phyloP scores from a whole-genome alignment of 2,888 invertebrate genomes.

The Candidula unifasciata region DNA sequence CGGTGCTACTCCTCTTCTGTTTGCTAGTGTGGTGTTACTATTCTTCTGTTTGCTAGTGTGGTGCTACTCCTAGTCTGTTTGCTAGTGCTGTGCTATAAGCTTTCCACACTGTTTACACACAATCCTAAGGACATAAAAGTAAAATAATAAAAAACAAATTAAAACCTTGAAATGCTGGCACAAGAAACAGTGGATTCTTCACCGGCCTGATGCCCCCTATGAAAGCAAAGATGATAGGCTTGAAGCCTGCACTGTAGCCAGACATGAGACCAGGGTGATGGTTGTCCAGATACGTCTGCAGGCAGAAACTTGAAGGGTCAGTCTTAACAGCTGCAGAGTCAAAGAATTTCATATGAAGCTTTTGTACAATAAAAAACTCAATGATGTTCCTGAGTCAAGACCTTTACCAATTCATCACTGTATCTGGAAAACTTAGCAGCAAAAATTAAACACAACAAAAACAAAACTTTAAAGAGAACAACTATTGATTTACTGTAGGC shows the following conservation, averaged over 20 bases:
- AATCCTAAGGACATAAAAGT: too few relatives aligned
- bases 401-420: too few relatives aligned
- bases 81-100: too few relatives aligned
- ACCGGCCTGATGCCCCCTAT: conserved; percentile 74
- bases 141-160: not conserved
- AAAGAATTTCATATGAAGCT: not conserved
- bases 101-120: not conserved
- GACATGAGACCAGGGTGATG: not conserved
- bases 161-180: conserved; percentile 70
- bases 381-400: too few relatives aligned
- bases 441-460: too few relatives aligned
- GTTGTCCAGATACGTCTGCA: conserved; percentile 19
- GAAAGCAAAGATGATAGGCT: conserved; percentile 60
- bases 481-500: too few relatives aligned
- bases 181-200: conserved; percentile 72
- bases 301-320: conserved; percentile 1
- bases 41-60: too few relatives aligned
- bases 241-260: conserved; percentile 25
- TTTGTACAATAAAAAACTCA: not conserved
- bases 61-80: too few relatives aligned
- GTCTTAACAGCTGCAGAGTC: conserved; percentile 38
- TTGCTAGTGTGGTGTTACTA: too few relatives aligned
- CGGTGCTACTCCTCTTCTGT: too few relatives aligned
- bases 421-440: too few relatives aligned
- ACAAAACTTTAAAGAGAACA: too few relatives aligned